phyloP scores from a whole-genome alignment of 2,113 vertebrate species.

The Chloebia gouldiae region DNA sequence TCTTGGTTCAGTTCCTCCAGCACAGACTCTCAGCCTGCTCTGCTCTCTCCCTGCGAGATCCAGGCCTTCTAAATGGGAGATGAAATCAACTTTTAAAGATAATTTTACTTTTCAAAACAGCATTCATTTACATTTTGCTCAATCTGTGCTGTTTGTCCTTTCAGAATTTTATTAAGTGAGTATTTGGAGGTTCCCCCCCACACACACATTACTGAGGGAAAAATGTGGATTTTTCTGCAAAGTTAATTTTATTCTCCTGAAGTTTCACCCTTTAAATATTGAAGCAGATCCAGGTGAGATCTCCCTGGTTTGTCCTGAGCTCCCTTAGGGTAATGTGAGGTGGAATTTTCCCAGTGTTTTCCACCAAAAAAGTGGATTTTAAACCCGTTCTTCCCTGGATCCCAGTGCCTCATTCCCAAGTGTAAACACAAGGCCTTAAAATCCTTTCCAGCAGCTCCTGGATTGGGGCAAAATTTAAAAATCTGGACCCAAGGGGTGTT shows the following conservation, averaged over 20 bases:
- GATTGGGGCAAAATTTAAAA: neutral
- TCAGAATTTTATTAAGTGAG: neutral
- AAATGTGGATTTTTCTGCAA: neutral
- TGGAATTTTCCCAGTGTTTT: neutral
- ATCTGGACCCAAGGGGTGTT: neutral
- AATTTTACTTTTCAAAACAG: neutral
- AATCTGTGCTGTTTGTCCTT: neutral
- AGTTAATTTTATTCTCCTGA: neutral
- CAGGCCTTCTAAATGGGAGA: neutral
- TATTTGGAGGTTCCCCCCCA: fast-evolving
- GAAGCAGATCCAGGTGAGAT: neutral
- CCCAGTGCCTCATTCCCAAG: neutral
- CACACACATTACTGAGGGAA: fast-evolving
- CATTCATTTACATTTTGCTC: neutral
- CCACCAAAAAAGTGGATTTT: neutral
- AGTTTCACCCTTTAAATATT: neutral
- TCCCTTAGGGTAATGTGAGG: neutral
- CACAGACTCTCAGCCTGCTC: neutral
- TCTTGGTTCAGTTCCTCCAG: neutral
- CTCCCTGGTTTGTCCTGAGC: neutral
- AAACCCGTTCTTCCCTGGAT: neutral
- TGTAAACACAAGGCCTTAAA: neutral
- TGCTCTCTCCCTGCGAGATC: neutral
- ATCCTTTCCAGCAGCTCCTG: neutral
- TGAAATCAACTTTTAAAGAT: fast-evolving